Evolutionary conservation across 35 echinoderm and acorn worm species (phyloP).

Genomic region (Nesometra sesokonis): DNA sequence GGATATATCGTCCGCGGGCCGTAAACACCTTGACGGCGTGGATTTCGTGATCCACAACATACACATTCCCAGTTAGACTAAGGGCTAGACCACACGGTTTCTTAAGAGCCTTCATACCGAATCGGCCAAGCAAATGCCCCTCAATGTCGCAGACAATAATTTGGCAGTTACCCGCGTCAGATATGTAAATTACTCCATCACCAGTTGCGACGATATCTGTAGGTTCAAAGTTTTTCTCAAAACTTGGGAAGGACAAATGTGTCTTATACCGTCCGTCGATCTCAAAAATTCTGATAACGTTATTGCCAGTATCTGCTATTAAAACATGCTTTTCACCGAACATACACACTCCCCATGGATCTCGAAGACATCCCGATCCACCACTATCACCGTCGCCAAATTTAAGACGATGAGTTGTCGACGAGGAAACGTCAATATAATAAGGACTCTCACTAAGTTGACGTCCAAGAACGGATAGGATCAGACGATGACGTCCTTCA

Average conservation of each 20-base stretch:
- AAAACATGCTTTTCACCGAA: conserved; percentile 63
- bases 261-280: conserved; percentile 64
- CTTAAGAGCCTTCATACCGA: conserved; percentile 40
- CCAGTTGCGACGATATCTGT: conserved; percentile 58
- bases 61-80: conserved; percentile 54
- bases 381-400: conserved; percentile 5
- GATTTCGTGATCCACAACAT: conserved; percentile 73
- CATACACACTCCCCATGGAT: conserved; percentile 89
- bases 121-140: conserved; percentile 44
- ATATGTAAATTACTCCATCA: conserved; percentile 26
- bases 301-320: conserved; percentile 88
- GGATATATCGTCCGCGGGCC: conserved; percentile 36
- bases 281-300: conserved; percentile 73
- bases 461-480: conserved; percentile 64
- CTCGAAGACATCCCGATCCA: conserved; percentile 37
- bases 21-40: conserved; percentile 67
- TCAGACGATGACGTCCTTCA: conserved; percentile 67
- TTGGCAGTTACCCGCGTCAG: background rate
- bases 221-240: conserved; percentile 66
- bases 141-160: conserved; percentile 67
- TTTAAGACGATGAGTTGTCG: conserved; percentile 39
- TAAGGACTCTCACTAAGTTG: conserved; percentile 74
- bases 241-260: conserved; percentile 59
- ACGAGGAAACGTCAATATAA: conserved; percentile 51
- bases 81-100: conserved; percentile 78